Percentiles rank a stretch among this genome's conserved stretches.
Conservation (phyloP, 2,888 invertebrate genomes). For the Philhelius pedissequus region DNA sequence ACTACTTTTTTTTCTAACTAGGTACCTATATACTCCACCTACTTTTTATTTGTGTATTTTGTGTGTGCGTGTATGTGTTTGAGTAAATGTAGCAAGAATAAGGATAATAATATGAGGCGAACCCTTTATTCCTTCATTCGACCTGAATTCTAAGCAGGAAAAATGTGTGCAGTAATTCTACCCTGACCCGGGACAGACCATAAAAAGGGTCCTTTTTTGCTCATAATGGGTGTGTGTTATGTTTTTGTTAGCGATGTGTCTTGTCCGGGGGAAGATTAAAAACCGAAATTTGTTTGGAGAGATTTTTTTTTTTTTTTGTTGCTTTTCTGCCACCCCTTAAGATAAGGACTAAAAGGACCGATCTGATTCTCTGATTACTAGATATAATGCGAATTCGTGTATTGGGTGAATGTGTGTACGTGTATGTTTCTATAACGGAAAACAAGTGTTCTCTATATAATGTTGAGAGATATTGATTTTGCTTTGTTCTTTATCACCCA, state of each 20-base stretch:
- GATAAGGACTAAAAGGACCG: constrained; percentile 9
- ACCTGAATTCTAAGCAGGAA: constrained; percentile 20
- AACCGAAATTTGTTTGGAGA: constrained; percentile 59
- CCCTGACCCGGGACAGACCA: constrained; percentile 42
- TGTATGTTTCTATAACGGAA: background rate
- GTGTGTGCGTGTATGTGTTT: background rate
- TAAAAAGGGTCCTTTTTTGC: constrained; percentile 17
- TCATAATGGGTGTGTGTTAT: background rate
- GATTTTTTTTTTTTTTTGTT: background rate
- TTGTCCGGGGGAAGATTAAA: constrained; percentile 46
- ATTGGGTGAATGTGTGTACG: background rate
- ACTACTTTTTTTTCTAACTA: background rate
- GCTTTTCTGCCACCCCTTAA: background rate
- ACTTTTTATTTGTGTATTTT: background rate
- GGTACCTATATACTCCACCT: background rate
- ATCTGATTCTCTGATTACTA: constrained; percentile 58
- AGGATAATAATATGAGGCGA: constrained; percentile 10
- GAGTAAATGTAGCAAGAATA: background rate
- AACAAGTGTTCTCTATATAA: constrained; percentile 52
- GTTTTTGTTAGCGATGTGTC: constrained; percentile 1
- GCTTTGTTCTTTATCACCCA: constrained; percentile 26
- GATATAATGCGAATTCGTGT: background rate
- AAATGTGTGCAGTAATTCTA: constrained; percentile 59
- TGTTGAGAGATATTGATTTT: constrained; percentile 48
- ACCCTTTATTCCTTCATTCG: background rate